Conservation (phyloP, 1,140 invertebrate species). For the Eurytemora carolleeae region DNA sequence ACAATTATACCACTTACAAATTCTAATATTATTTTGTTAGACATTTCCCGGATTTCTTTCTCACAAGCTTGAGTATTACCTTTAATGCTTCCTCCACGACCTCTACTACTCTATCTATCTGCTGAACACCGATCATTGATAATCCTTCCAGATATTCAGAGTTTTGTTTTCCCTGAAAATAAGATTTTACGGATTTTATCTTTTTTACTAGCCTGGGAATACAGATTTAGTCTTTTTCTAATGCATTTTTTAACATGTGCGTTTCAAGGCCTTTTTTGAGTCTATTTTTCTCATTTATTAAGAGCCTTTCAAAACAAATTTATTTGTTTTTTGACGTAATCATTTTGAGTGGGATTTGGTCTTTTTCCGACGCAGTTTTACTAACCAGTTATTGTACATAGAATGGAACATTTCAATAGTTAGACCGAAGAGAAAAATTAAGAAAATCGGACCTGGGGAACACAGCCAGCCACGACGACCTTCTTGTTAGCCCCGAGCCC, state of each 20-base stretch:
- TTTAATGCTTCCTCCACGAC: constrained; percentile 95
- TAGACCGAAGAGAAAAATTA: no score
- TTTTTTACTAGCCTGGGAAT: constrained; percentile 5
- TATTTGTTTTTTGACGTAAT: no score
- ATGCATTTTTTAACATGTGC: background rate
- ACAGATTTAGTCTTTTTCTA: no score
- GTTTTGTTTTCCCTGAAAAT: constrained; percentile 20
- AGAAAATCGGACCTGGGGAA: constrained; percentile 60
- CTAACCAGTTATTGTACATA: no score
- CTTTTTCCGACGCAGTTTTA: no score
- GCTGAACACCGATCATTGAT: constrained; percentile 86
- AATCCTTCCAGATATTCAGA: constrained; percentile 48
- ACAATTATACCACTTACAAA: no score
- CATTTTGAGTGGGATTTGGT: no score
- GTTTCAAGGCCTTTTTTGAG: background rate
- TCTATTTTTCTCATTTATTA: background rate
- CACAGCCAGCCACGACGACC: constrained; percentile 86
- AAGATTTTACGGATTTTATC: background rate
- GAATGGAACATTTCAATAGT: no score
- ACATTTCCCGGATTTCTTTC: background rate
- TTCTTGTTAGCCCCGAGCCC: constrained; percentile 54
- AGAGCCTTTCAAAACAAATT: no score
- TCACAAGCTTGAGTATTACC: constrained; percentile 45
- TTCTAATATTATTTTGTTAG: background rate
- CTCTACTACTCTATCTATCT: constrained; percentile 93